Evolutionary conservation across 2,888 invertebrate genomes (phyloP).

Genomic region (Thera obeliscata): DNA sequence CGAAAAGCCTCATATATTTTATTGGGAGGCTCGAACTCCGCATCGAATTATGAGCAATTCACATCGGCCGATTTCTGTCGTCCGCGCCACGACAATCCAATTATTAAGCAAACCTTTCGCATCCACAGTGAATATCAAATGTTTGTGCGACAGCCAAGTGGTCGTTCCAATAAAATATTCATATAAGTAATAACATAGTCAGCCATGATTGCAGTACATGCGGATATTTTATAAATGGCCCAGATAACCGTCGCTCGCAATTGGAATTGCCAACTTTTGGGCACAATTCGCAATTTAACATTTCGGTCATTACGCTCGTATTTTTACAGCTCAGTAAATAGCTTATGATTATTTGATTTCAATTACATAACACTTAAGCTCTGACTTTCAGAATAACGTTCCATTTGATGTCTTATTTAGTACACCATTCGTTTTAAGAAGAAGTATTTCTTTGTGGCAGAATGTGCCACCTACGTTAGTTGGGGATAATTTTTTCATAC

Average conservation of each 20-base stretch:
- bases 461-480: neutral
- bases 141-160: constrained; percentile 68
- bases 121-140: constrained; percentile 78
- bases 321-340: constrained; percentile 21
- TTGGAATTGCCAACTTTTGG: constrained; percentile 30
- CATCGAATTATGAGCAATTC: constrained; percentile 74
- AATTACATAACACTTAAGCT: constrained; percentile 11
- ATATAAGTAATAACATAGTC: constrained; percentile 66
- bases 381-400: neutral
- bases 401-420: neutral
- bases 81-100: constrained; percentile 73
- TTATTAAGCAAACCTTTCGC: constrained; percentile 79
- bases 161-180: constrained; percentile 76
- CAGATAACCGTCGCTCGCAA: constrained; percentile 34
- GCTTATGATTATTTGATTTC: constrained; percentile 20
- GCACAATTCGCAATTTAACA: constrained; percentile 23
- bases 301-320: constrained; percentile 19
- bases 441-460: too few species aligned
- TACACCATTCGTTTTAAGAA: neutral
- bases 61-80: constrained; percentile 69
- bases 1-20: constrained; percentile 61
- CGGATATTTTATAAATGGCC: constrained; percentile 43
- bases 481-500: neutral
- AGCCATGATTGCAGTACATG: constrained; percentile 42
- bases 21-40: constrained; percentile 52